Evolutionary conservation across 2,888 invertebrate genomes (phyloP), one percentile per base, ranked within the genome.

Genomic region (Drosophila ezoana): DNA sequence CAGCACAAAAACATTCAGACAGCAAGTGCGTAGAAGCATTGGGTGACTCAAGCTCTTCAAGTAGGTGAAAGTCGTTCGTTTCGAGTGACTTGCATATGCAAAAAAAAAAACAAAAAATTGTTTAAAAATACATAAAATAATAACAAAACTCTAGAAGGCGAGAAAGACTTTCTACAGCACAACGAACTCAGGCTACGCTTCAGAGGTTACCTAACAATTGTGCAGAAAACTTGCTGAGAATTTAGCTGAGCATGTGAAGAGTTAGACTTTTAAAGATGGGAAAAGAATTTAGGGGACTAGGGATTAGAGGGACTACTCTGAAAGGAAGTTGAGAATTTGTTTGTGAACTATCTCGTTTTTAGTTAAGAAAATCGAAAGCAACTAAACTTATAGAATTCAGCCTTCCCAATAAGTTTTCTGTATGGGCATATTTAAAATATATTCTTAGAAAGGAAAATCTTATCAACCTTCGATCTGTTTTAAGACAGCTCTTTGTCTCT

Each of bases 21-120:
- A 69, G 59, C 87, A 86, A 86, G 89, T 86, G 87, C 87, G 89
- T 88, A 87, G 84, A 79, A 76, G 79, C 64, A 41, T 43, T 51
- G 54, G 63, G 63, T 87, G 87, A 87, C 72, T 83, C 82, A 82
- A 77, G 69, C 71, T 72, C 57, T 67, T 76, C 63, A 76, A 70
- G 85, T 88, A 84, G 89, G 85, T 88, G 85, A 86, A 86, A 86
- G 85, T 86, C 85, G 77, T 61, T 86, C 81, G 56, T 57, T 66
- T 71, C 59, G 63, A 79, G 81, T 88, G 81, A 84, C 89, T 83
- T 88, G 88, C 87, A 87, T 87, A 85, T 85, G 88, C 88, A 85
- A 84, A 83, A 81, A 87, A 60, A 53, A 57, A 73, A 49, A 60
- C n/a, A n/a, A 44, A 61, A n/a, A 56, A 41, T 18, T 18, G 0